phyloP scores from a whole-genome alignment of 2,113 vertebrate species.

The Pomatorhinus ruficollis region DNA sequence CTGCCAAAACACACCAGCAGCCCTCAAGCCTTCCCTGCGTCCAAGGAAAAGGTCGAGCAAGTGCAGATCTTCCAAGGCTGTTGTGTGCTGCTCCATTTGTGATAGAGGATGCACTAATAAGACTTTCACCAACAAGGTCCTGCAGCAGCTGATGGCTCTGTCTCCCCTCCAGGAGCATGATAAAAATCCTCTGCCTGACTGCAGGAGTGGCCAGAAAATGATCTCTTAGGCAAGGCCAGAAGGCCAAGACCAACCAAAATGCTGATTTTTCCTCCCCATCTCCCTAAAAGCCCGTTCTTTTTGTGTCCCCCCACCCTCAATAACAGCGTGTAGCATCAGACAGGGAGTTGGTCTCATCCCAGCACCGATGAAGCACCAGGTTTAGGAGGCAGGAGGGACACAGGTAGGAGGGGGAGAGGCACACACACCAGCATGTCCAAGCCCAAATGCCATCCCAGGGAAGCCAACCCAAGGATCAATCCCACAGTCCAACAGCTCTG shows the following conservation, averaged over 20 bases:
- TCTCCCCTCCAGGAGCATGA: neutral
- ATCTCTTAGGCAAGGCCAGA: neutral
- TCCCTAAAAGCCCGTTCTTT: neutral
- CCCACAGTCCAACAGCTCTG: neutral
- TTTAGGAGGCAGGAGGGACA: neutral
- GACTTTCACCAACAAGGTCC: neutral
- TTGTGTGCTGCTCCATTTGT: neutral
- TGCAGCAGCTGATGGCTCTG: neutral
- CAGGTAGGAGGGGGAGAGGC: neutral
- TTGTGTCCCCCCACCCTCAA: fast-evolving
- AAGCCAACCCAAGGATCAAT: neutral
- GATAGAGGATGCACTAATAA: neutral
- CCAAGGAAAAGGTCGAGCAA: neutral
- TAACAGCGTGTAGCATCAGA: fast-evolving
- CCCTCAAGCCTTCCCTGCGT: neutral
- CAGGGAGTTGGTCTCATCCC: neutral
- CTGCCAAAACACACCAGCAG: constrained; percentile 4
- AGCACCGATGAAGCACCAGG: fast-evolving
- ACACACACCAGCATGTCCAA: fast-evolving
- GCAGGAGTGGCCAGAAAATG: fast-evolving
- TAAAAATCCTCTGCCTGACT: neutral
- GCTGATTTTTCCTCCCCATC: neutral
- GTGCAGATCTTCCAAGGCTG: neutral
- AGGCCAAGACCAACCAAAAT: neutral
- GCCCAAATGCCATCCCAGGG: neutral